A percentile compares a stretch with the other conserved stretches of the same genome.
phyloP scores from a whole-genome alignment of 2,797 vertebrate genomes.

The Dryobates pubescens region DNA sequence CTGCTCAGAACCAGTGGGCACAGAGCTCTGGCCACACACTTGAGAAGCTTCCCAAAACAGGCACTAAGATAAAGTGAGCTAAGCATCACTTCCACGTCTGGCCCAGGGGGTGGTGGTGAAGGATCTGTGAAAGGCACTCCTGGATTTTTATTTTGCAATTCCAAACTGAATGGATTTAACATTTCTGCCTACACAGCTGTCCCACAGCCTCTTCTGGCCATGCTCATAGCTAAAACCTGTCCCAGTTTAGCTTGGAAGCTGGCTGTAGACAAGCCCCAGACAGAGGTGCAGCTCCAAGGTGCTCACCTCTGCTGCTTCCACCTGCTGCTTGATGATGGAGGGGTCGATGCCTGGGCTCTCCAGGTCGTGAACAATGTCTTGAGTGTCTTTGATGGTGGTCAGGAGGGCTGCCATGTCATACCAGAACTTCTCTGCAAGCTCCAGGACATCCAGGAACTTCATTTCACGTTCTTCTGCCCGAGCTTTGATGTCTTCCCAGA shows the following conservation, averaged over 20 bases:
- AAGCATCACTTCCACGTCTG: neutral
- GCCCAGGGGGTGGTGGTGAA: neutral
- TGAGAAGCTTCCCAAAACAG: neutral
- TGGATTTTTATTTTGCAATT: neutral
- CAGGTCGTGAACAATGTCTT: slow-evolving; percentile 94
- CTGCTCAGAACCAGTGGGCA: neutral
- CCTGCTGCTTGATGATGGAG: slow-evolving; percentile 98
- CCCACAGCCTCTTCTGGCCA: neutral
- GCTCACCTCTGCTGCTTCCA: slow-evolving; percentile 94
- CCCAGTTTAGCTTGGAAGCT: neutral
- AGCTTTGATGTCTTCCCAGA: slow-evolving; percentile 97
- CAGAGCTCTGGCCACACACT: neutral
- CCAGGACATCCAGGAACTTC: slow-evolving; percentile 94
- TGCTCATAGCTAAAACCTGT: fast-evolving
- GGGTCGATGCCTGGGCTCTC: slow-evolving; percentile 98
- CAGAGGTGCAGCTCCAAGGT: fast-evolving
- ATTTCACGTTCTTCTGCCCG: slow-evolving; percentile 93
- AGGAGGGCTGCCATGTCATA: slow-evolving; percentile 94
- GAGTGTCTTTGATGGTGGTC: slow-evolving; percentile 94
- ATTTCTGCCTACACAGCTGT: neutral
- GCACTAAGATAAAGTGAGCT: neutral
- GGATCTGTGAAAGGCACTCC: neutral
- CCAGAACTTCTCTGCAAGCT: slow-evolving; percentile 98
- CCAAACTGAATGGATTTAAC: neutral
- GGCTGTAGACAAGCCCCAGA: neutral